These are phyloP conservation scores for Anseranas semipalmata DNA, from an alignment of 2,113 vertebrate genomes.

Conservation along the genomic window DNA sequence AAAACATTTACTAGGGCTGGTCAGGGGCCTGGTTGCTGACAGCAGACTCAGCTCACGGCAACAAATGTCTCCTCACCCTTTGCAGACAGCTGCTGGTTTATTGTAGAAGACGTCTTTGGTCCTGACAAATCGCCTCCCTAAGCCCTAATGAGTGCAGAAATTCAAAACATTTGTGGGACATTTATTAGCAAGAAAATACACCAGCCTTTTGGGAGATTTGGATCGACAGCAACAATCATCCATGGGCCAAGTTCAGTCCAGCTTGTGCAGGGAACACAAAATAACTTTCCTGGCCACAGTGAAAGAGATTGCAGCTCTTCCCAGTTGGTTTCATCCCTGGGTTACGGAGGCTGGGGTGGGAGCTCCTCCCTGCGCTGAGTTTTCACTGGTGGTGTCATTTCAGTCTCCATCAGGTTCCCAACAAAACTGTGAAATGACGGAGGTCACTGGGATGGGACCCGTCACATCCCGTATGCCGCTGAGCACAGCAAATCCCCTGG, in stretches of 20 bases:
- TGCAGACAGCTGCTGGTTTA: conserved; percentile 73
- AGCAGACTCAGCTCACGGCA: conserved; percentile 71
- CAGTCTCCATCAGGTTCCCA: not conserved
- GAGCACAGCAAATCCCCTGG: not conserved
- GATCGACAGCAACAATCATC: conserved; percentile 33
- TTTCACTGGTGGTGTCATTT: not conserved
- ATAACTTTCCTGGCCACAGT: not conserved
- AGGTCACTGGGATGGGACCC: not conserved
- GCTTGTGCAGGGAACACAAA: not conserved
- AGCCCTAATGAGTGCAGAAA: conserved; percentile 71
- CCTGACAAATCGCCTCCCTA: conserved; percentile 76
- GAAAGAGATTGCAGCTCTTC: not conserved
- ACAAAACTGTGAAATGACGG: not conserved
- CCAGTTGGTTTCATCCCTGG: not conserved
- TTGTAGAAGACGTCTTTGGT: conserved; percentile 71
- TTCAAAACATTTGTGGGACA: conserved; percentile 74
- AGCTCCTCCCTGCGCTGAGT: not conserved
- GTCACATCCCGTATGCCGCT: not conserved
- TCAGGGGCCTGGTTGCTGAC: conserved; percentile 73
- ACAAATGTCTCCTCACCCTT: conserved; percentile 68
- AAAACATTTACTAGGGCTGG: conserved; percentile 74
- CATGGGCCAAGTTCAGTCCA: not conserved
- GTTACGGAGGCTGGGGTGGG: not conserved
- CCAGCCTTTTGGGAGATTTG: conserved; percentile 48
- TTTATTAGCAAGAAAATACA: conserved; percentile 71